Evolutionary conservation across 1,140 invertebrate genomes (phyloP), one percentile per base, ranked within the genome.

Genomic region (Ips nitidus): DNA sequence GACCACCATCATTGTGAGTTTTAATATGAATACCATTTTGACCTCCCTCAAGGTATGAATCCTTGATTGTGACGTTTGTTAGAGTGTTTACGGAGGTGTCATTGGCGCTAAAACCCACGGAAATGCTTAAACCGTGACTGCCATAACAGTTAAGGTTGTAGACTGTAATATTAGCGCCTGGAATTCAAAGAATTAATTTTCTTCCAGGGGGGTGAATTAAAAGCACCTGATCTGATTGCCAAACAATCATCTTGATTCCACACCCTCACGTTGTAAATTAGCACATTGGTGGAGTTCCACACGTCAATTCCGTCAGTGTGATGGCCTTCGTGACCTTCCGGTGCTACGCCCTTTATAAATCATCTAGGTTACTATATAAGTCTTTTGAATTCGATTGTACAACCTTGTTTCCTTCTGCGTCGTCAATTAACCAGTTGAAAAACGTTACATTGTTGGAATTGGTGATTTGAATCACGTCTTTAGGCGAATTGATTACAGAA

Each of bases 211-310:
- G 6, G 2, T 56, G 6, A 56, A 22, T 3, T 56, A 8, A 56
- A 56, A 6, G 52, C 37, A 63, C 60, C 60, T 2, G 42, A 63
- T 63, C 60, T 63, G 40, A 65, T 22, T 4, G 64, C 64, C 7
- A 66, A 42, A 57, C 64, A 66, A 41, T 66, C 64, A n/a, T 66
- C 64, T 58, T 66, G 64, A 43, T 66, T 66, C 45, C 22, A 66
- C 1, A 66, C 52, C 8, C 22, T 37, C 4, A 41, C 41, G 57
- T 66, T 36, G 40, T 37, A 4, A 1, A 66, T 66, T n/a, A 66
- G 22, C 6, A 66, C 40, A 56, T 66, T 43, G 52, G 52, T 66
- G 4, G 63, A 66, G 39, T 66, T 57, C 52, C 64, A 57, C 5
- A 66, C 53, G 41, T 57, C 64, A 41, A 66, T 56, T 2, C 64